Conservation (phyloP, 2,888 invertebrate genomes). For the Netelia inedita region DNA sequence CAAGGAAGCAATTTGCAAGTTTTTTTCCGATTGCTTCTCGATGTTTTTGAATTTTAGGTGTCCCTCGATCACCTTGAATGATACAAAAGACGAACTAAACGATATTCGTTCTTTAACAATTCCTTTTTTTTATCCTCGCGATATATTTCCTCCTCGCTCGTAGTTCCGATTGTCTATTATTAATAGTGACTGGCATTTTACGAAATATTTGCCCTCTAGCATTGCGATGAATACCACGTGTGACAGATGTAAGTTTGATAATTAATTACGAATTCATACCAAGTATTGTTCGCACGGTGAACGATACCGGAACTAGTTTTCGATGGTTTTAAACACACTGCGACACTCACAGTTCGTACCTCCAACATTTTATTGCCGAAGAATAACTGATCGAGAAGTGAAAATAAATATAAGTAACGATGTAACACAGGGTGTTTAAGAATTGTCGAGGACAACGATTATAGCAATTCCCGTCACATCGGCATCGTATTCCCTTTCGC, state of each 20-base stretch:
- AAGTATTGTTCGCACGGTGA: slow-evolving; percentile 39
- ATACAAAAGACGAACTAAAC: no score
- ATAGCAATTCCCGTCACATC: slow-evolving; percentile 12
- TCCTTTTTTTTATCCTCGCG: background rate
- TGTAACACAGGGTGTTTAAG: background rate
- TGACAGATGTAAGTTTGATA: slow-evolving; percentile 1
- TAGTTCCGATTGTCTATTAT: background rate
- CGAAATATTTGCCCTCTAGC: background rate
- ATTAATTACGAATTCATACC: slow-evolving; percentile 28
- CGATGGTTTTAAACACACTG: slow-evolving; percentile 46
- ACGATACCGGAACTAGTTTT: slow-evolving; percentile 6
- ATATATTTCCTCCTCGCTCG: background rate
- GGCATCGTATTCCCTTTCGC: background rate
- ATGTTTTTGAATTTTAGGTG: background rate
- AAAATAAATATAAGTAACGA: background rate
- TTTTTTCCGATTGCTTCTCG: no score
- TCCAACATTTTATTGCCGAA: no score
- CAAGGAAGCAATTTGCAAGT: no score
- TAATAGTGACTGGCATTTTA: background rate
- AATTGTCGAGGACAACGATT: slow-evolving; percentile 8
- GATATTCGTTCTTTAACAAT: no score
- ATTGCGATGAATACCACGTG: background rate
- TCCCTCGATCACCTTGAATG: background rate
- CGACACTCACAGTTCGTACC: background rate
- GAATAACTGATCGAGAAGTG: no score